Conservation (phyloP, 2,797 vertebrate species). For the Sphaeramia orbicularis region DNA sequence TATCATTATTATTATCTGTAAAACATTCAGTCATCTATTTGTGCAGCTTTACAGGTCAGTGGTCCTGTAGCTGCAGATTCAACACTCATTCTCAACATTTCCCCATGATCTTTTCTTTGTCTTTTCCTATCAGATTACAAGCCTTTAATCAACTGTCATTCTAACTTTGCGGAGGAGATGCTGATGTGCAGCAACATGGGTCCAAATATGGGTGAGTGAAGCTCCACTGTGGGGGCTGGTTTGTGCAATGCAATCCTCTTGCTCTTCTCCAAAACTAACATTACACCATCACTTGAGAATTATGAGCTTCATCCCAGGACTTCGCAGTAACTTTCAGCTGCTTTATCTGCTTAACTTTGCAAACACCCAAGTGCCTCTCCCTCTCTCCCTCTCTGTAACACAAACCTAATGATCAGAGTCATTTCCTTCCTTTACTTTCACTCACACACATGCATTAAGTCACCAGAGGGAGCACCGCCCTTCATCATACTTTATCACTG, state of each 20-base stretch:
- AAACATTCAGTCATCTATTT: too few species aligned
- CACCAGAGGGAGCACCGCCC: constrained; percentile 12
- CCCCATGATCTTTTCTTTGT: constrained; percentile 24
- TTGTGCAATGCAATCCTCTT: constrained; percentile 42
- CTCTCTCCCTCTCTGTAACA: constrained; percentile 1
- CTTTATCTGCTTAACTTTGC: constrained; percentile 25
- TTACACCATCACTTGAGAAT: constrained; percentile 69
- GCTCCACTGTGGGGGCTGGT: constrained; percentile 28
- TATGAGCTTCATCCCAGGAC: constrained; percentile 26
- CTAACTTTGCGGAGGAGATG: constrained; percentile 24
- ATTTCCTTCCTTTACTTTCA: constrained; percentile 4
- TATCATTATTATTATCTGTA: too few species aligned
- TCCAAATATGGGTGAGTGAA: constrained; percentile 60
- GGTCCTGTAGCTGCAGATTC: background rate
- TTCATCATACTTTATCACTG: background rate
- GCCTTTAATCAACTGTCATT: constrained; percentile 24
- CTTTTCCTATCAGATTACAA: constrained; percentile 30
- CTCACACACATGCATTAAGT: constrained; percentile 8
- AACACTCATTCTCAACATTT: background rate
- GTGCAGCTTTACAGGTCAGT: too few species aligned
- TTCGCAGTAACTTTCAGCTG: constrained; percentile 20
- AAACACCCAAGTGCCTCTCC: constrained; percentile 9
- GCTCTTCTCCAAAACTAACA: constrained; percentile 53
- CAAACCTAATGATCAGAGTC: constrained; percentile 10
- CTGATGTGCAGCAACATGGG: constrained; percentile 33